phyloP scores from a whole-genome alignment of 2,888 invertebrate genomes.

The Melipona bicolor region DNA sequence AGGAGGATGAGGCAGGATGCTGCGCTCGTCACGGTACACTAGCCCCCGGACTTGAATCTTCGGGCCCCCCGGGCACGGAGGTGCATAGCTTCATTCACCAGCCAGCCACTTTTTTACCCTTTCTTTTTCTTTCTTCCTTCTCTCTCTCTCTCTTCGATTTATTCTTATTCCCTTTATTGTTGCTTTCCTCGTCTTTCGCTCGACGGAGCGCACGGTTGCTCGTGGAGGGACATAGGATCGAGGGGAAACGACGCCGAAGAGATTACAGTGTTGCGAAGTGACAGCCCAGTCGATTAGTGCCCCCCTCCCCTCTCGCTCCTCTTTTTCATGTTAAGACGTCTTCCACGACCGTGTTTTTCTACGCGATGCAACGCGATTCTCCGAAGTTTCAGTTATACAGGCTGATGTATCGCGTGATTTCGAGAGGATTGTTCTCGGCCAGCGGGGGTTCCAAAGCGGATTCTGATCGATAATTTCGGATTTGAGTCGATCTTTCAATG shows the following conservation, averaged over 20 bases:
- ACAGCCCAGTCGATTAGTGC: conserved; percentile 64
- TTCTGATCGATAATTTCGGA: neutral
- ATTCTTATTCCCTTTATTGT: conserved; percentile 16
- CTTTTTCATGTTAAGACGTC: conserved; percentile 15
- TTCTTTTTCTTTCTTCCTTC: conserved; percentile 24
- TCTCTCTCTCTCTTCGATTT: conserved; percentile 8
- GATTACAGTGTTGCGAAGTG: conserved; percentile 58
- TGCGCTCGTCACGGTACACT: conserved; percentile 81
- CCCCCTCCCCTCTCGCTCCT: neutral
- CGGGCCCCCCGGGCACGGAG: conserved; percentile 77
- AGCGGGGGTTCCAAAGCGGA: neutral
- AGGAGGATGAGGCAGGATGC: conserved; percentile 79
- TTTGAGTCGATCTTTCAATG: too few species aligned
- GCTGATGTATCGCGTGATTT: neutral
- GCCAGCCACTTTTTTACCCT: conserved; percentile 64
- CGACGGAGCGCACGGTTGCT: conserved; percentile 14
- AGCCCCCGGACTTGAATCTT: conserved; percentile 78
- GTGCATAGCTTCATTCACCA: conserved; percentile 75
- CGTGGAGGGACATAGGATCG: conserved; percentile 48
- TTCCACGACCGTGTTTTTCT: neutral
- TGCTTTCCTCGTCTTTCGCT: conserved; percentile 2
- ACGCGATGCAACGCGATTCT: neutral
- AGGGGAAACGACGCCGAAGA: conserved; percentile 37
- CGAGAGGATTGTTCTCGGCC: neutral
- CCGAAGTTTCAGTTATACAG: neutral